These are phyloP conservation scores for Urechis unicinctus DNA, from an alignment of 2,888 invertebrate genomes.

Conservation along the genomic window DNA sequence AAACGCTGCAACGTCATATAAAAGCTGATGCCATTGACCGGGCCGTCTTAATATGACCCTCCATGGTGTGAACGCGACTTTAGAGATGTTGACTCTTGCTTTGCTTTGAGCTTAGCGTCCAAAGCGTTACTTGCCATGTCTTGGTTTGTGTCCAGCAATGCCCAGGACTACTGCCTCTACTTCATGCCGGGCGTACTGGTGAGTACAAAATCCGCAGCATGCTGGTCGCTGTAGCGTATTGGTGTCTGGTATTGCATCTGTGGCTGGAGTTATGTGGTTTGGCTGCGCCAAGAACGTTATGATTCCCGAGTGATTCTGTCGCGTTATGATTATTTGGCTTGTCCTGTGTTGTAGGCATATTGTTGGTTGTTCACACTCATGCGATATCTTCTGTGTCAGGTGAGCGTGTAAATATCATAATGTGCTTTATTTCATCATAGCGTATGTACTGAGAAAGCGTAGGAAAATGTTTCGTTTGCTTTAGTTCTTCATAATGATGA, in stretches of 20 bases:
- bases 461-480: not conserved
- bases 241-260: too few relatives aligned
- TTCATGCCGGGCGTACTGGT: conserved; percentile 24
- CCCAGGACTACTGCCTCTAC: conserved; percentile 20
- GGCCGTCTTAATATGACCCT: too few relatives aligned
- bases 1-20: too few relatives aligned
- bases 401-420: conserved; percentile 2
- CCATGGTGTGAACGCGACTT: too few relatives aligned
- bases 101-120: not conserved
- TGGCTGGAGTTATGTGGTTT: too few relatives aligned
- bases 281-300: too few relatives aligned
- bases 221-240: too few relatives aligned
- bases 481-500: not conserved
- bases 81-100: not conserved
- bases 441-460: too few relatives aligned
- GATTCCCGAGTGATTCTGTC: too few relatives aligned
- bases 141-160: conserved; percentile 20
- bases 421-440: too few relatives aligned
- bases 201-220: not conserved
- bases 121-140: too few relatives aligned
- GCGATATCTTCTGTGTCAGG: conserved; percentile 27
- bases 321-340: not conserved
- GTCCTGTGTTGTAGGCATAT: conserved; percentile 19
- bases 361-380: conserved; percentile 26
- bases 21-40: too few relatives aligned